Evolutionary conservation across 2,113 vertebrate genomes (phyloP).

Genomic region (Anguilla rostrata): DNA sequence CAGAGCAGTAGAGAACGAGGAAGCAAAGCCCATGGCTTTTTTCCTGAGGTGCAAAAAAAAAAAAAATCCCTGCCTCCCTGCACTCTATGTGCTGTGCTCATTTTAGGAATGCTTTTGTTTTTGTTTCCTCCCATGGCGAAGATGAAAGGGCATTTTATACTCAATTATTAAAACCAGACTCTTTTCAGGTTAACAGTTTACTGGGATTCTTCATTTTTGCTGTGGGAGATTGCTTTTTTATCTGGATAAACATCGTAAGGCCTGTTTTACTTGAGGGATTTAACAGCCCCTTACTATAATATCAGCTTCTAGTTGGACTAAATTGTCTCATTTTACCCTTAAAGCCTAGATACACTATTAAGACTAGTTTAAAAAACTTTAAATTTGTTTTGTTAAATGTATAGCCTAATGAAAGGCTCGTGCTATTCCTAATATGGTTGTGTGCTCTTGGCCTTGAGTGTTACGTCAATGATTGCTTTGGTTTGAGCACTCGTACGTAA

Average conservation of each 20-base stretch:
- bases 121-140: neutral
- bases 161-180: neutral
- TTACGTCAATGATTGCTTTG: neutral
- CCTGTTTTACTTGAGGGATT: neutral
- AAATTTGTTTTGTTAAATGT: neutral
- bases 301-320: neutral
- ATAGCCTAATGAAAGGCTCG: neutral
- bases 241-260: neutral
- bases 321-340: neutral
- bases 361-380: neutral
- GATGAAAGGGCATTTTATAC: neutral
- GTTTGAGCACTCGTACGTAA: neutral
- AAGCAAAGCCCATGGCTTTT: neutral
- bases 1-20: neutral
- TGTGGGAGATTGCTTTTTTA: neutral
- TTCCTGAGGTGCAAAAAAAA: neutral
- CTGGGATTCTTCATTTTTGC: neutral
- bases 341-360: neutral
- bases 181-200: neutral
- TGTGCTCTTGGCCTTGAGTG: neutral
- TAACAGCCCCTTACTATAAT: neutral
- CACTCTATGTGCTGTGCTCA: neutral
- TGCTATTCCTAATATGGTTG: neutral
- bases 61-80: neutral
- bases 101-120: neutral